Evolutionary conservation across 2,888 invertebrate species (phyloP), one percentile per base, ranked within the genome.

Genomic region (Sipunculus nudus): DNA sequence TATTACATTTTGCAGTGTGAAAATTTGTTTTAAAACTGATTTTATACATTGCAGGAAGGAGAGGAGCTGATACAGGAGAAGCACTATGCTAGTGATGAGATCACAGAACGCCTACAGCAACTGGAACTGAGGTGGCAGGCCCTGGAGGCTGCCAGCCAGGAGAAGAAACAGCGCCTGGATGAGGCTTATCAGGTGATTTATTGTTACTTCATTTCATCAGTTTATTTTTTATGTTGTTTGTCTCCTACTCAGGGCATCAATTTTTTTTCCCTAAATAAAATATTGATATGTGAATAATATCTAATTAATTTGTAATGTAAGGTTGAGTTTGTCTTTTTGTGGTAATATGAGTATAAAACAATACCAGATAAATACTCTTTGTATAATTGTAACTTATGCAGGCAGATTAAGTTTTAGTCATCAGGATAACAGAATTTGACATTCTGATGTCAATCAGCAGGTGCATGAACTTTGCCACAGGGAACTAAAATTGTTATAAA

Each of bases 71-170:
- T 88, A 78, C 88, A 90, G 57, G 88, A 89, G 10, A 88, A 92
- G n/a, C 96, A 97, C 83, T 97, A 92, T 85, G 95, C 96, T 8
- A 88, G 89, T 0, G 88, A 89, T 43, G 95, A 95, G 82, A 95
- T 98, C 57, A 89, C 90, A 26, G 88, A 88, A 31, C 89, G 92
- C 69, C 86, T 96, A 0, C 91, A 93, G 59, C 92, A 94, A 64
- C 81, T 98, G 23, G 92, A 94, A 74, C 88, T 89, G 23, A 90
- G 92, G 67, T 98, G 96, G 97, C 87, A 91, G 48, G 90, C 92
- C 56, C 85, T 98, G 3, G 90, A 92, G 82, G 89, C 90, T 40
- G 89, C 92, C 0, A 92, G 94, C 0, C 89, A 90, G 61, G 86
- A 92, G 13, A 96, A 97, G 73, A 90, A 92, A 58, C 91, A 91